phyloP scores from a whole-genome alignment of 2,797 vertebrate species.

The Tangara arthus region DNA sequence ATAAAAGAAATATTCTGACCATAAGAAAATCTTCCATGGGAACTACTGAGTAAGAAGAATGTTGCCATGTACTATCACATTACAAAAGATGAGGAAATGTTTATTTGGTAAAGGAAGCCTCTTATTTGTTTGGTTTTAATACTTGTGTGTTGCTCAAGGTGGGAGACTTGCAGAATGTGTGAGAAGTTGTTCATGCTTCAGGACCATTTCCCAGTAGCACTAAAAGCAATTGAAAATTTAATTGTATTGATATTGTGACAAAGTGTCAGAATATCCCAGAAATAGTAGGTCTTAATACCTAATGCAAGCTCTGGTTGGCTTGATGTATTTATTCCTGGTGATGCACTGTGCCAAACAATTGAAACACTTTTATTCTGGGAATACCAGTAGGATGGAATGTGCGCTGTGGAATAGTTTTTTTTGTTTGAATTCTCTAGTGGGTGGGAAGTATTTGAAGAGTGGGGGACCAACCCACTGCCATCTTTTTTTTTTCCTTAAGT shows the following conservation, averaged over 20 bases:
- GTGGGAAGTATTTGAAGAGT: background rate
- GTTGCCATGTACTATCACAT: background rate
- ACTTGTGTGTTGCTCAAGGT: background rate
- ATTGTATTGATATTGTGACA: background rate
- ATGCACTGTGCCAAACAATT: background rate
- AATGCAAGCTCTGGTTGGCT: background rate
- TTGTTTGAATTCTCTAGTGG: constrained; percentile 1
- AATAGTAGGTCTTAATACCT: background rate
- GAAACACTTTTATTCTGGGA: background rate
- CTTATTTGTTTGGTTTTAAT: background rate
- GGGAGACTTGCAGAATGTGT: background rate
- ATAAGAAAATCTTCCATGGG: background rate
- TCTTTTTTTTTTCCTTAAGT: background rate
- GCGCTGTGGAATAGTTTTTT: background rate
- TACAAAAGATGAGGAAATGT: background rate
- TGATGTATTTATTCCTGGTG: background rate
- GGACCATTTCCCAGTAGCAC: background rate
- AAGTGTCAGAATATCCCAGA: background rate
- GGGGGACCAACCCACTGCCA: background rate
- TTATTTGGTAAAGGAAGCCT: background rate
- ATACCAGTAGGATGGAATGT: constrained; percentile 9
- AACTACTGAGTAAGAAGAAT: background rate
- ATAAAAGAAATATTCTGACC: background rate
- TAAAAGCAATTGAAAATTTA: background rate
- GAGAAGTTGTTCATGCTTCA: background rate